Evolutionary conservation across 2,888 invertebrate genomes (phyloP).

Genomic region (Trichogramma evanescens): DNA sequence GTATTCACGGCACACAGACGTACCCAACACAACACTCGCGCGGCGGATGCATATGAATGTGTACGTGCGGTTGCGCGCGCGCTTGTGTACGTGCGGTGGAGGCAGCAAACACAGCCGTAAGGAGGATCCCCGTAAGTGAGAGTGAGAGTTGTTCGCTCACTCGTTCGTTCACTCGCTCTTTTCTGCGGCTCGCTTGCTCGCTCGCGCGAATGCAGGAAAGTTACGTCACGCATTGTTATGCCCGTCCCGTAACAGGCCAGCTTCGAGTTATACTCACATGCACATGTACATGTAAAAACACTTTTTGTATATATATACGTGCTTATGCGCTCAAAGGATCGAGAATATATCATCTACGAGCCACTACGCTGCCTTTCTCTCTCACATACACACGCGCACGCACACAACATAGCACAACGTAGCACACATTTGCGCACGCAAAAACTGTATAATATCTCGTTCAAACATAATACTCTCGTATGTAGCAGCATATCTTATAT

Average conservation of each 20-base stretch:
- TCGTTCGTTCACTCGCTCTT: background rate
- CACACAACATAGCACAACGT: background rate
- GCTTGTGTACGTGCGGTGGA: constrained; percentile 7
- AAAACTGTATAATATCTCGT: too few species aligned
- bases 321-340: too few species aligned
- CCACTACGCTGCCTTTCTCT: constrained; percentile 10
- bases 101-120: constrained; percentile 26
- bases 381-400: background rate
- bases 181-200: constrained; percentile 16
- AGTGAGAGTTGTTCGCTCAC: background rate
- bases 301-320: too few species aligned
- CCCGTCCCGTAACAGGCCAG: constrained; percentile 35
- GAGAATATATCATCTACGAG: too few species aligned
- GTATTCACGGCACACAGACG: too few species aligned
- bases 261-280: constrained; percentile 8
- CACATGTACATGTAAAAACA: too few species aligned
- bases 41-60: too few species aligned
- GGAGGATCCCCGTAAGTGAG: constrained; percentile 34
- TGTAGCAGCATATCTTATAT: too few species aligned
- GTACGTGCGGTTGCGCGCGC: background rate
- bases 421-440: too few species aligned
- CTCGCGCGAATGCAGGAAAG: constrained; percentile 15
- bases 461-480: too few species aligned
- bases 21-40: too few species aligned
- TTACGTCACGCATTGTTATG: constrained; percentile 39